Percentiles rank a stretch among this genome's conserved stretches.
These are phyloP conservation scores for Drosophila bifasciata DNA, from an alignment of 1,140 invertebrate species.

Conservation along the genomic window DNA sequence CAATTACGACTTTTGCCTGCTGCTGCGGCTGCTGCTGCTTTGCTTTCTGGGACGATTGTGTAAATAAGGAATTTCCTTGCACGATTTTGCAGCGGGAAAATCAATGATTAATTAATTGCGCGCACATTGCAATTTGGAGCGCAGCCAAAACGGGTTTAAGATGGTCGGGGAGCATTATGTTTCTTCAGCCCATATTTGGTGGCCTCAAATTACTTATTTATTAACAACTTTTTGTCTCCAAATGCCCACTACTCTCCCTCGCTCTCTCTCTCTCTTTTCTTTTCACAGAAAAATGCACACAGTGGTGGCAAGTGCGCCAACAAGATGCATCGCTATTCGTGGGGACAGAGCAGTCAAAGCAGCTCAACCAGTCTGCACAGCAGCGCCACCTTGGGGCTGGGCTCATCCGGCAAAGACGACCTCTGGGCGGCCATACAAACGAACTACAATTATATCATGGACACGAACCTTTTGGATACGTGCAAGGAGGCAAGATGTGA, in stretches of 20 bases:
- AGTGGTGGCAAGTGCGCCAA: constrained; percentile 78
- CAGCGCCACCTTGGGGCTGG: constrained; percentile 84
- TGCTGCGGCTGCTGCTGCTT: constrained; percentile 12
- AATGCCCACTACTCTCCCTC: not conserved
- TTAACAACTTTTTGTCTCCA: constrained; percentile 56
- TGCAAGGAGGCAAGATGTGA: constrained; percentile 87
- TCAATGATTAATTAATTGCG: constrained; percentile 69
- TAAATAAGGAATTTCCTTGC: constrained; percentile 67
- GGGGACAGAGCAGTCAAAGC: constrained; percentile 86
- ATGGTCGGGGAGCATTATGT: constrained; percentile 69
- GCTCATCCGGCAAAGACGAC: constrained; percentile 88
- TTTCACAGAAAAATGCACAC: constrained; percentile 35
- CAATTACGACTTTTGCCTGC: constrained; percentile 1
- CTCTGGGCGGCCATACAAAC: constrained; percentile 95
- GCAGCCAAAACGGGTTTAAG: constrained; percentile 52
- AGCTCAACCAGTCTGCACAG: constrained; percentile 85
- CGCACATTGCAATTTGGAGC: constrained; percentile 68
- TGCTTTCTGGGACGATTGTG: constrained; percentile 47
- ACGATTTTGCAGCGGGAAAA: constrained; percentile 26
- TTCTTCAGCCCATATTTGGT: constrained; percentile 55
- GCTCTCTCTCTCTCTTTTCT: not conserved
- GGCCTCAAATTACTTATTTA: constrained; percentile 75
- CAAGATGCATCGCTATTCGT: constrained; percentile 86
- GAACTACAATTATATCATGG: constrained; percentile 97
- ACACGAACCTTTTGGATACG: constrained; percentile 94